Base-by-base conservation (phyloP, 2,113 vertebrate species). In the Clupea harengus region DNA sequence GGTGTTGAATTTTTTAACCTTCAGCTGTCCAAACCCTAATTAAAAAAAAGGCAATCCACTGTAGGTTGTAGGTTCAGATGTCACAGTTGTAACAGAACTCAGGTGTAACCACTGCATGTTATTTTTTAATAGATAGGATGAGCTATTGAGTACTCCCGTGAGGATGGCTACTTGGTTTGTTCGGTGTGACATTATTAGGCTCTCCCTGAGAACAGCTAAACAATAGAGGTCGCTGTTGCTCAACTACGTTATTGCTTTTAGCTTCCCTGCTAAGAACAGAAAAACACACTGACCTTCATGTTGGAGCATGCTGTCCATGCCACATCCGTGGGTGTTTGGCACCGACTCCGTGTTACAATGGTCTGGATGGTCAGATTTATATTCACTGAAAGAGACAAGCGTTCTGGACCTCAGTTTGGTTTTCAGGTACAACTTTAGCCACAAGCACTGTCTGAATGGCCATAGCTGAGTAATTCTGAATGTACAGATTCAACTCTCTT, bases 121-220 rank as follows among this genome's bases (percentile, higher is more conserved):
- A 3, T 25, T 72, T 13, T 72, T 72, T 72, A 6, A 13, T 32
- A 28, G 11, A 72, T 72, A 72, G 64, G n/a, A 72, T 25, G 13
- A 72, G 64, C n/a, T 28, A 4, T 72, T 9, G 10, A 32, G 64
- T 10, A 32, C 10, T 25, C 25, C 25, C 32, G 64, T 72, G 25
- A 72, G 25, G 64, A 32, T 72, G 64, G 25, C 64, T 72, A 72
- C 25, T 72, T 72, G n/a, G n/a, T 72, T 72, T 28, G 64, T 72
- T 72, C 32, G 64, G 8, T 28, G n/a, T 72, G 28, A 28, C 25
- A 72, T 28, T 72, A 32, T 72, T 28, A 25, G 2, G 64, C 64
- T 72, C n/a, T 32, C 9, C n/a, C 11, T 28, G 64, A 72, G 25
- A 72, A 28, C 64, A 72, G 64, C 64, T 28, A 28, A 28, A 72